Base-by-base conservation (phyloP, 2,113 vertebrate species). In the Anolis sagrei region DNA sequence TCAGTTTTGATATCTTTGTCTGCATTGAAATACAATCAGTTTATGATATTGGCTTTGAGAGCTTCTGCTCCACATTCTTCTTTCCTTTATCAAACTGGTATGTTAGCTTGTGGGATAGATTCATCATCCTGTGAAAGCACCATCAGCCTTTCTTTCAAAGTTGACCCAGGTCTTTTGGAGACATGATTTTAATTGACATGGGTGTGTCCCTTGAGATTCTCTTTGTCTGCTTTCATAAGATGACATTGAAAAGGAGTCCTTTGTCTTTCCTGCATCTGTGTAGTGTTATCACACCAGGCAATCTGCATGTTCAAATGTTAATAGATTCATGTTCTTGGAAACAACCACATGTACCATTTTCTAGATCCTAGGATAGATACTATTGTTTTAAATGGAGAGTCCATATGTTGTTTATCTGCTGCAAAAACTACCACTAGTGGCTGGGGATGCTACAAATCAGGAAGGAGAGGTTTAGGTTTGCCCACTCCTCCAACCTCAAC, bases 301-400 rank as follows among this genome's bases (percentile, higher is more conserved):
- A 32, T 72, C 18, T 70, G 48, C 51, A 73, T 72, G 34, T 77
- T 77, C 74, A 85, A 79, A 79, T 62, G 76, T 78, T 78, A 85
- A 85, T 85, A 29, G 29, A 85, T 70, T 79, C 66, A 58, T 54
- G 49, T 85, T 70, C 48, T 70, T 85, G 36, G 64, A 78, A 70
- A 79, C 25, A 44, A 54, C 32, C 25, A 54, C 49, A 78, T 51
- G 66, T 27, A 84, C 39, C 32, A 76, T 8, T n/a, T 32, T 64
- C 39, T 44, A 44, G 39, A 29, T 49, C 8, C 5, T 32, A 76
- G 58, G 32, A 48, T 48, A 44, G 36, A 48, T 14, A 64, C 44
- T 62, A 54, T n/a, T 9, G 11, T 19, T 27, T n/a, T 32, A 39
- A 25, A 6, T 23, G 64, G 5, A 66, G 64, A 66, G 27, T 25